phyloP scores from a whole-genome alignment of 2,888 invertebrate species.

The Drosophila kuntzei region DNA sequence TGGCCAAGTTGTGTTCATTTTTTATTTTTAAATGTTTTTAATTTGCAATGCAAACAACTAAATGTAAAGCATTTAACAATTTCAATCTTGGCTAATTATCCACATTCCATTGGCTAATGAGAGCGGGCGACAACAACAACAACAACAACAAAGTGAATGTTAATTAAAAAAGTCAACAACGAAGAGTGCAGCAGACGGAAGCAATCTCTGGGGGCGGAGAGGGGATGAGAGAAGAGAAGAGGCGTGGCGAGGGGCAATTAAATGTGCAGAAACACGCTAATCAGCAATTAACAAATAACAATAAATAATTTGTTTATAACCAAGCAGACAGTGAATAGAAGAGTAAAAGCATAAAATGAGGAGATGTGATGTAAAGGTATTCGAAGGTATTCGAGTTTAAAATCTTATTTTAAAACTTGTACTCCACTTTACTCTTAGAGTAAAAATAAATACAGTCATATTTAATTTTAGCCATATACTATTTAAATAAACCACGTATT shows the following conservation, averaged over 20 bases:
- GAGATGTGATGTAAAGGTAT: too few species aligned
- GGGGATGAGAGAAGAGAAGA: conserved; percentile 2
- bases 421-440: too few species aligned
- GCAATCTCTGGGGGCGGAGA: too few species aligned
- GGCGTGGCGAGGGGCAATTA: conserved; percentile 53
- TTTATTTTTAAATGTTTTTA: conserved; percentile 30
- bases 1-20: neutral
- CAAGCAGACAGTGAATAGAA: too few species aligned
- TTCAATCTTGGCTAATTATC: conserved; percentile 77
- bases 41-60: conserved; percentile 77
- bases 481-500: too few species aligned
- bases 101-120: conserved; percentile 69
- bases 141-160: conserved; percentile 33
- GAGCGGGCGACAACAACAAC: conserved; percentile 47
- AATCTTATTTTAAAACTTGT: too few species aligned
- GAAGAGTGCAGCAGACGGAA: too few species aligned
- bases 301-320: conserved; percentile 65
- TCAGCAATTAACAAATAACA: conserved; percentile 70
- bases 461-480: too few species aligned
- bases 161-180: conserved; percentile 68
- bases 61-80: conserved; percentile 66
- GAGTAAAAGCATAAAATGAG: too few species aligned
- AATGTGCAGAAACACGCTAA: conserved; percentile 56
- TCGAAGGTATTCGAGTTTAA: too few species aligned
- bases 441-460: too few species aligned